Evolutionary conservation across 2,888 invertebrate species (phyloP), one percentile per base, ranked within the genome.

Genomic region (Acrobasis consociella): DNA sequence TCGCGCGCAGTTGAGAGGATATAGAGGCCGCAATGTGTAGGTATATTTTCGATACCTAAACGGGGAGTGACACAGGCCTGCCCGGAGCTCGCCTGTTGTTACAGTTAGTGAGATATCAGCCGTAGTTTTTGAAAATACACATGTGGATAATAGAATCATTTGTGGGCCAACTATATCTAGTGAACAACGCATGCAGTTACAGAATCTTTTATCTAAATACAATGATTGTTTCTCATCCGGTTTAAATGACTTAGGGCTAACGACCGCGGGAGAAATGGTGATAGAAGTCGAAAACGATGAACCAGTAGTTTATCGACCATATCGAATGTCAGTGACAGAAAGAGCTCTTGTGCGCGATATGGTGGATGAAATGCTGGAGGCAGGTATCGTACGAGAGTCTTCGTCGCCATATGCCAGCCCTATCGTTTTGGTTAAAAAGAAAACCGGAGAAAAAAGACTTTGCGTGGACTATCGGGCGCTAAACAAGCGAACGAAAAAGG

Each of bases 391-490:
- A 8, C 31, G 63, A 1, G 68, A 68, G 49, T 66, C 66, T 38
- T 13, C 55, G 8, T 66, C 64, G 0, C 60, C 62, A 9, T 66
- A 65, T 46, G 60, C 68, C 0, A 68, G 68, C 49, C 69, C 67
- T 9, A 65, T 69, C 16, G 62, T 68, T 1, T 38, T 68, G 9
- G 68, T 66, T 9, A 61, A 49, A 49, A 49, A 49, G 49, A 49
- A 49, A 13, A 49, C 49, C 16, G 49, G 49, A 1, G 49, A 49
- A 11, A 49, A 49, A n/a, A n/a, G 49, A n/a, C n/a, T 49, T 11
- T 49, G 49, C 49, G 49, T 49, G 3, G 49, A 49, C n/a, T 49
- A 49, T 16, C 11, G 11, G 8, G 49, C 49, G 8, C 11, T 49
- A 16, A 49, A 49, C 11, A 49, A 13, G n/a, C 8, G 11, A 13